Evolutionary conservation across 1,140 invertebrate species (phyloP).

Genomic region (Tetramorium alpestre): DNA sequence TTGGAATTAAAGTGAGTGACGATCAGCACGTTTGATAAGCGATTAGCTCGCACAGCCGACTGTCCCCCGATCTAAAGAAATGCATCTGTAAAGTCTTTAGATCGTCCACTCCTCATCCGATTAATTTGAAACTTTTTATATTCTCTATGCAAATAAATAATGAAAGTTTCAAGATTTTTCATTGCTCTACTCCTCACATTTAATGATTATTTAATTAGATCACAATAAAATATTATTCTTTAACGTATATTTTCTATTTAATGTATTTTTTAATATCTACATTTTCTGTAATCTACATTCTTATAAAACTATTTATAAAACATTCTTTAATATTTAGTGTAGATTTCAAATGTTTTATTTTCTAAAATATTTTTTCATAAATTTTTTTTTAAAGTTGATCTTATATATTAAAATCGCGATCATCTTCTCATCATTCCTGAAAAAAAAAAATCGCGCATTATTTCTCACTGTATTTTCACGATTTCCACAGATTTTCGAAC

Average conservation of each 20-base stretch:
- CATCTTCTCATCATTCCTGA: background rate
- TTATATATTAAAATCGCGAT: background rate
- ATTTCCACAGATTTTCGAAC: background rate
- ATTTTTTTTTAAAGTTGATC: background rate
- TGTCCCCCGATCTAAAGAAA: slow-evolving; percentile 12
- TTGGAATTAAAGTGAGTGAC: slow-evolving; percentile 20
- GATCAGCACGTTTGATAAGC: slow-evolving; percentile 27
- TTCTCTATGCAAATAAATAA: background rate
- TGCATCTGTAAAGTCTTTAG: background rate
- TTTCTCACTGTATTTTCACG: background rate
- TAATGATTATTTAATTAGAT: background rate
- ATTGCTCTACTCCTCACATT: background rate
- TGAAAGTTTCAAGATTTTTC: slow-evolving; percentile 18
- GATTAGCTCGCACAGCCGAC: slow-evolving; percentile 30
- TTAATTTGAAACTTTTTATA: slow-evolving; percentile 20
- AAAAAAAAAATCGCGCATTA: background rate
- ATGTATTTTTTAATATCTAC: background rate
- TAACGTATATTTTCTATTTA: background rate
- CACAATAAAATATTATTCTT: background rate
- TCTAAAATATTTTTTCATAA: slow-evolving; percentile 19
- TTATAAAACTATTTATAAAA: background rate
- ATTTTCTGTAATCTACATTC: background rate
- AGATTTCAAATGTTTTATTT: background rate
- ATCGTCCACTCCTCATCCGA: background rate
- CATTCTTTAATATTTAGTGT: background rate